Evolutionary conservation across 2,888 invertebrate genomes (phyloP), one percentile per base, ranked within the genome.

Genomic region (Caenorhabditis sp.): DNA sequence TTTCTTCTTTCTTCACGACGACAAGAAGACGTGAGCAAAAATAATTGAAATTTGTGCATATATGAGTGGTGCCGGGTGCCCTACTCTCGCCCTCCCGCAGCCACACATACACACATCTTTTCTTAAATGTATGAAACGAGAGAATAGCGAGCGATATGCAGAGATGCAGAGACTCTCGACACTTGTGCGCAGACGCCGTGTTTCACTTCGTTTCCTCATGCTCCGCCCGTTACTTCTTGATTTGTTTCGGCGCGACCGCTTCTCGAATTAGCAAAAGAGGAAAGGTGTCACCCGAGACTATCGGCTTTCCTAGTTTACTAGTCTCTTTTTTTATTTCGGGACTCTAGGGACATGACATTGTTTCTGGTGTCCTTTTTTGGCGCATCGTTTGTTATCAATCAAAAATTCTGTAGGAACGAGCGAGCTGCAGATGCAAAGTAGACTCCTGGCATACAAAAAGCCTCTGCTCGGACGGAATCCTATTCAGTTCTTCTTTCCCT

Each of bases 21-120:
- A 40, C 5, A 67, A 55, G 40, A 35, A 60, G 32, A 4, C 32
- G 32, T 9, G 32, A 4, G 22, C 50, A 44, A 74, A 76, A 76
- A 76, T 67, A 76, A 76, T 76, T 76, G 67, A 76, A 76, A 76
- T 76, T 67, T 76, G 74, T 74, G 74, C 74, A 74, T 74, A 74
- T 74, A 74, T 74, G 65, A 74, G 74, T 67, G 74, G 74, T 67
- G 74, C 51, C 51, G n/a, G 51, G 60, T n/a, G n/a, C n/a, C 51
- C 65, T 71, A 64, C 64, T 78, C 70, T 51, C 61, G 65, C 60
- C 26, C 58, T 32, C 60, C 50, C 22, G 13, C 69, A 40, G 47
- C 35, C 18, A 24, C 64, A n/a, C n/a, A n/a, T 18, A 40, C 53
- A 53, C 71, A 67, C 61, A 61, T 62, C 71, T 79, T 71, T 68